These are phyloP conservation scores for Rhinogobio ventralis DNA, from an alignment of 2,797 vertebrate species.

Conservation along the genomic window DNA sequence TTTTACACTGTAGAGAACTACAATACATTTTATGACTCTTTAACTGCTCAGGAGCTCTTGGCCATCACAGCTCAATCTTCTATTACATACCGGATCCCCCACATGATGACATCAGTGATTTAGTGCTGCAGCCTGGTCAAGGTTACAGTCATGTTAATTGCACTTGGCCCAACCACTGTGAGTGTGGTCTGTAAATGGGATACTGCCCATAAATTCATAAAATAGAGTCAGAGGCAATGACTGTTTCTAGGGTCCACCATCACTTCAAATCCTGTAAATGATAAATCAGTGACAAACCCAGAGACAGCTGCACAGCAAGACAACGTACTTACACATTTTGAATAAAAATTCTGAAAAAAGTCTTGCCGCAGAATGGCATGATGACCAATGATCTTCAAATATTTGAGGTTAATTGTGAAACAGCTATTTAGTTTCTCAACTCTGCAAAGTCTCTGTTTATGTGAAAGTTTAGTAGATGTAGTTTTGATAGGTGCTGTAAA, in stretches of 20 bases:
- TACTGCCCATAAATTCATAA: conserved; percentile 42
- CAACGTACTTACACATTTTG: not conserved
- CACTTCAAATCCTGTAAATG: conserved; percentile 34
- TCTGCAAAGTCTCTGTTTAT: not conserved
- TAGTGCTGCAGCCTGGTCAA: conserved; percentile 48
- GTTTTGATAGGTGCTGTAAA: conserved; percentile 17
- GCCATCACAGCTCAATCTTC: conserved; percentile 6
- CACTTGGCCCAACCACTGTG: conserved; percentile 46
- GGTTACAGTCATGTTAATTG: conserved; percentile 57
- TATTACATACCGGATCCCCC: conserved; percentile 28
- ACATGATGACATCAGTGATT: conserved; percentile 55
- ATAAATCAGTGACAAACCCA: conserved; percentile 46
- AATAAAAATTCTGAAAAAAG: not conserved
- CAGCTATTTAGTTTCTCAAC: not conserved
- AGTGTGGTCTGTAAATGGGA: conserved; percentile 46
- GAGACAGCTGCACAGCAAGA: conserved; percentile 40
- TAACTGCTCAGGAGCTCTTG: conserved; percentile 28
- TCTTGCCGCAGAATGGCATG: not conserved
- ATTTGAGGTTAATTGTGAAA: not conserved
- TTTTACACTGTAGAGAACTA: conserved; percentile 5
- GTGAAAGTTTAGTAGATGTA: not conserved
- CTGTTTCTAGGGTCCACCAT: conserved; percentile 29
- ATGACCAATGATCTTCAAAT: conserved; percentile 14
- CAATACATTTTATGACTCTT: conserved; percentile 4
- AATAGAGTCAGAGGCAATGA: conserved; percentile 21